A percentile compares a stretch with the other conserved stretches of the same genome.
Conservation (phyloP, 1,140 invertebrate genomes). For the Drosophila lini region DNA sequence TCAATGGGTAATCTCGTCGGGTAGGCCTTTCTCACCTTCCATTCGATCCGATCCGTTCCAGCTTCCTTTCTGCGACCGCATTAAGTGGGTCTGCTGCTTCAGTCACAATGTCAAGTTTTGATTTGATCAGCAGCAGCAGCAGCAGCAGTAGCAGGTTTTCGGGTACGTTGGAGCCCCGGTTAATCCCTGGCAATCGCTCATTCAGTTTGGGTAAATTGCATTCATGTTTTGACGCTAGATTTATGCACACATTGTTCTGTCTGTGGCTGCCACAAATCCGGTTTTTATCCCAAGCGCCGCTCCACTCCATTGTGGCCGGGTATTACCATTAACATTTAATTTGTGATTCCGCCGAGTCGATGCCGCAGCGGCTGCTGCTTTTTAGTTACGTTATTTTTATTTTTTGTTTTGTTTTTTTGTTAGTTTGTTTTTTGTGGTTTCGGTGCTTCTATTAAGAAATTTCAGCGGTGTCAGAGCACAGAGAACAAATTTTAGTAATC, state of each 20-base stretch:
- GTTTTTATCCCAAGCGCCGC: constrained; percentile 54
- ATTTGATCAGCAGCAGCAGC: constrained; percentile 59
- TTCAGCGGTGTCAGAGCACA: constrained; percentile 46
- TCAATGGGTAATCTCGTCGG: constrained; percentile 28
- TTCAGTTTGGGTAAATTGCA: constrained; percentile 69
- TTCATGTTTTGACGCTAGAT: constrained; percentile 72
- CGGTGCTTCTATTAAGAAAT: constrained; percentile 78
- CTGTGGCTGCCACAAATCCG: constrained; percentile 69
- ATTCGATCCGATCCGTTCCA: constrained; percentile 27
- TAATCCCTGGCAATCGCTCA: constrained; percentile 75
- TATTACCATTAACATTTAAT: constrained; percentile 79
- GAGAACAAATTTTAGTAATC: constrained; percentile 11
- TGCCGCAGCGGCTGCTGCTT: constrained; percentile 31
- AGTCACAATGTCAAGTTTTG: constrained; percentile 77
- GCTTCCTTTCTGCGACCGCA: constrained; percentile 60
- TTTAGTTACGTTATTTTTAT: constrained; percentile 44
- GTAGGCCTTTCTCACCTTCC: constrained; percentile 46
- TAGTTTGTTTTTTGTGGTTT: constrained; percentile 47
- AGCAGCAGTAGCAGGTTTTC: constrained; percentile 38
- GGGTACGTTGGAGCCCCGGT: constrained; percentile 10
- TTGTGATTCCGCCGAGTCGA: constrained; percentile 55
- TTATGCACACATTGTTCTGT: constrained; percentile 78
- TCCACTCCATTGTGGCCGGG: constrained; percentile 32
- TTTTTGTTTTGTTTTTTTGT: constrained; percentile 31
- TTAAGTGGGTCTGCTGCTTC: constrained; percentile 32